A percentile compares a stretch with the other conserved stretches of the same genome.
Conservation (phyloP, 2,797 vertebrate species). For the Galaxias olidus region DNA sequence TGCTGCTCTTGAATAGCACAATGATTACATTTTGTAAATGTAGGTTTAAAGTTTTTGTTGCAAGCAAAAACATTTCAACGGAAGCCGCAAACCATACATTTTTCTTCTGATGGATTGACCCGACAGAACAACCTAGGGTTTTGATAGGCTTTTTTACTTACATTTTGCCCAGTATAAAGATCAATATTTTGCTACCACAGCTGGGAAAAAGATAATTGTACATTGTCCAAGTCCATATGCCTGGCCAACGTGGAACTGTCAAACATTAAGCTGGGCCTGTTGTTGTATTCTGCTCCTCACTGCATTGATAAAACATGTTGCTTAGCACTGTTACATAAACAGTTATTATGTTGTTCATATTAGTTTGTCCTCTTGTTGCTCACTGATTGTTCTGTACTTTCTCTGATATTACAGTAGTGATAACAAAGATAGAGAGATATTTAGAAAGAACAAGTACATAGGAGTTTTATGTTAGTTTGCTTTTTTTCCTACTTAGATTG, state of each 20-base stretch:
- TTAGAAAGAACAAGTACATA: not conserved
- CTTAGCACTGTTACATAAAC: constrained; percentile 21
- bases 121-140: no score
- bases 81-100: not conserved
- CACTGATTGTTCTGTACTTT: not conserved
- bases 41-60: not conserved
- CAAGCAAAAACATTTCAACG: not conserved
- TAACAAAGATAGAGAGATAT: not conserved
- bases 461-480: not conserved
- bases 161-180: no score
- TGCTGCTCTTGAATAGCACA: no score
- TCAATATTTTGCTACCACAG: not conserved
- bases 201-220: not conserved
- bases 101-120: no score
- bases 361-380: not conserved
- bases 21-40: no score
- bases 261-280: constrained; percentile 14
- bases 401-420: not conserved
- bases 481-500: constrained; percentile 69
- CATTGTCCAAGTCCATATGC: not conserved
- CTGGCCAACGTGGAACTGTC: not conserved
- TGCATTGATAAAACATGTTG: constrained; percentile 13
- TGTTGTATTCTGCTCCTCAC: not conserved
- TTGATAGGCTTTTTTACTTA: no score
- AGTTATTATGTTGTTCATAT: not conserved